phyloP scores from a whole-genome alignment of 2,113 vertebrate genomes.

The Blennius ocellaris region DNA sequence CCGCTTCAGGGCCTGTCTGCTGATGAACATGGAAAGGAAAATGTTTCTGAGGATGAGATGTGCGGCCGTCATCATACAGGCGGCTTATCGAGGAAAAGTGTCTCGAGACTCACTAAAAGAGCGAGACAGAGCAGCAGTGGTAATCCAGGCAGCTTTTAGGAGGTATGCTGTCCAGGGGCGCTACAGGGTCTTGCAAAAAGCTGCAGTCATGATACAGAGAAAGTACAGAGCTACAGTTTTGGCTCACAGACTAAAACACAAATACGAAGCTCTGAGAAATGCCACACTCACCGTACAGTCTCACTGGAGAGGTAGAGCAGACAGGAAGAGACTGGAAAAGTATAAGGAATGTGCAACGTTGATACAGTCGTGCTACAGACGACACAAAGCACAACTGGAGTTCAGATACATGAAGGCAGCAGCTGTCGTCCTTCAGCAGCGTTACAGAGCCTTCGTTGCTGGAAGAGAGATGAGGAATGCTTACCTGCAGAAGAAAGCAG shows the following conservation, averaged over 20 bases:
- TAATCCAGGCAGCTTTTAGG: conserved; percentile 87
- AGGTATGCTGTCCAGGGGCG: conserved; percentile 67
- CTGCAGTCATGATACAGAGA: conserved; percentile 81
- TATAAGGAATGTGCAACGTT: conserved; percentile 74
- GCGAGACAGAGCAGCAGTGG: conserved; percentile 75
- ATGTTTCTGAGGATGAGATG: conserved; percentile 76
- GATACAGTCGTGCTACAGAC: conserved; percentile 87
- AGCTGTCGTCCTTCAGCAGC: conserved; percentile 80
- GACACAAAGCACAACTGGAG: conserved; percentile 64
- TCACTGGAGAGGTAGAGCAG: conserved; percentile 83
- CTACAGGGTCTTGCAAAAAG: conserved; percentile 69
- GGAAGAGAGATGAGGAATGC: conserved; percentile 53
- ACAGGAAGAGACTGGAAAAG: conserved; percentile 75
- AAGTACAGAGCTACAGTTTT: conserved; percentile 78
- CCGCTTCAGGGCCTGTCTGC: conserved; percentile 82
- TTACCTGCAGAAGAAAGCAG: conserved; percentile 78
- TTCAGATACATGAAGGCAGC: conserved; percentile 81
- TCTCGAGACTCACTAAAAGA: conserved; percentile 76
- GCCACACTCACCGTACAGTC: conserved; percentile 83
- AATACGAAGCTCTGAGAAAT: conserved; percentile 65
- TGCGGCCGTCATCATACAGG: conserved; percentile 85
- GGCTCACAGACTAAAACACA: conserved; percentile 63
- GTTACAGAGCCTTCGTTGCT: conserved; percentile 78
- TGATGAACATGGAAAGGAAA: conserved; percentile 55
- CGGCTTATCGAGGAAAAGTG: conserved; percentile 83